Conservation (phyloP, 2,888 invertebrate genomes). For the Phymatocera aterrima region DNA sequence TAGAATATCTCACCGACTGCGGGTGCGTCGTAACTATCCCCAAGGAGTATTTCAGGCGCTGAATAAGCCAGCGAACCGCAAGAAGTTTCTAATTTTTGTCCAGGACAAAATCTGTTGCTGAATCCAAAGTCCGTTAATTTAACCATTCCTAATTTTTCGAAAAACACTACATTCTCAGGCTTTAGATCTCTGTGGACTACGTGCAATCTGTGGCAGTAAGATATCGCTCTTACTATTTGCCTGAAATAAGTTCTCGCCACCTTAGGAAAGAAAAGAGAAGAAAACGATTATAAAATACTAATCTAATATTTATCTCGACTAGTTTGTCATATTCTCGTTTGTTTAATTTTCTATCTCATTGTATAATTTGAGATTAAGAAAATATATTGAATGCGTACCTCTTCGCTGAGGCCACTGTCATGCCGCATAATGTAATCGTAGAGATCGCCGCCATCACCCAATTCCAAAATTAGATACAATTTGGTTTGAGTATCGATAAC, state of each 20-base stretch:
- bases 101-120: conserved; percentile 97
- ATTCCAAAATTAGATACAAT: conserved; percentile 95
- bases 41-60: conserved; percentile 98
- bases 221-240: conserved; percentile 98
- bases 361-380: neutral
- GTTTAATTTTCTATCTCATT: conserved; percentile 1
- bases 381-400: conserved; percentile 57
- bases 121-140: conserved; percentile 99
- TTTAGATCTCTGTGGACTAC: conserved; percentile 95
- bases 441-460: conserved; percentile 98
- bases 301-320: no score
- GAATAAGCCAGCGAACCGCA: conserved; percentile 99
- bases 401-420: conserved; percentile 90
- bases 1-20: conserved; percentile 88
- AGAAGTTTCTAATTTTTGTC: conserved; percentile 97
- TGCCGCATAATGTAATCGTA: conserved; percentile 99
- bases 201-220: conserved; percentile 96
- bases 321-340: neutral
- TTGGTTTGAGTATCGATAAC: conserved; percentile 99
- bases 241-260: conserved; percentile 94
- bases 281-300: neutral
- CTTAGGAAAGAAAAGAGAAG: conserved; percentile 73
- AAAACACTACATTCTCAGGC: conserved; percentile 99
- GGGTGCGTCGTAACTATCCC: conserved; percentile 99
- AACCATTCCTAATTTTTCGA: conserved; percentile 96